Percentiles rank a stretch among this genome's conserved stretches.
Conservation (phyloP, 2,113 vertebrate species). For the Lampris megalopsis region DNA sequence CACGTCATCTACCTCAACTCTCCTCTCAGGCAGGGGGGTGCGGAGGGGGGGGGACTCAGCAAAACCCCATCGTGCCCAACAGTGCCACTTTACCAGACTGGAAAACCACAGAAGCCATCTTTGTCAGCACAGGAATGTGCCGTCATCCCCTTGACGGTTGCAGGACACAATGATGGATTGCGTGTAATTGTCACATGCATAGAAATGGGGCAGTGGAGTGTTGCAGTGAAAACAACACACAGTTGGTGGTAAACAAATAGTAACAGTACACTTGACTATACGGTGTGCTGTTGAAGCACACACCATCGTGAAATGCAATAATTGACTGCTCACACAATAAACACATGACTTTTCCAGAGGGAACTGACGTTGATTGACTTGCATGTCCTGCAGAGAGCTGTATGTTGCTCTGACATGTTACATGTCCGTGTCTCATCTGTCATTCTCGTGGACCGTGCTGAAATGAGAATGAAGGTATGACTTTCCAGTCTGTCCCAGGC, state of each 20-base stretch:
- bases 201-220: not conserved
- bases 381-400: constrained; percentile 37
- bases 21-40: not conserved
- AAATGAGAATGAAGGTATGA: constrained; percentile 23
- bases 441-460: constrained; percentile 3
- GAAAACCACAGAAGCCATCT: not conserved
- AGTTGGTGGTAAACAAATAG: constrained; percentile 45
- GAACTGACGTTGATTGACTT: constrained; percentile 68
- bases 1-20: not conserved
- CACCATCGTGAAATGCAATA: constrained; percentile 53
- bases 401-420: constrained; percentile 22
- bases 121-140: not conserved
- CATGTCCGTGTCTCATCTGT: constrained; percentile 53
- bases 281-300: constrained; percentile 62
- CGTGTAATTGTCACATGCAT: constrained; percentile 23
- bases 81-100: not conserved
- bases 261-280: constrained; percentile 34
- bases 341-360: constrained; percentile 26
- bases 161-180: constrained; percentile 9
- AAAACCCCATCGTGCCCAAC: not conserved
- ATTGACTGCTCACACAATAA: constrained; percentile 50
- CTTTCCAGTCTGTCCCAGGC: constrained; percentile 38
- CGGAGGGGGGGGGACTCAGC: not conserved
- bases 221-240: constrained; percentile 13
- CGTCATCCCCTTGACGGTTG: not conserved